Evolutionary conservation across 1,140 invertebrate species (phyloP).

Genomic region (Oreohelix idahoensis): DNA sequence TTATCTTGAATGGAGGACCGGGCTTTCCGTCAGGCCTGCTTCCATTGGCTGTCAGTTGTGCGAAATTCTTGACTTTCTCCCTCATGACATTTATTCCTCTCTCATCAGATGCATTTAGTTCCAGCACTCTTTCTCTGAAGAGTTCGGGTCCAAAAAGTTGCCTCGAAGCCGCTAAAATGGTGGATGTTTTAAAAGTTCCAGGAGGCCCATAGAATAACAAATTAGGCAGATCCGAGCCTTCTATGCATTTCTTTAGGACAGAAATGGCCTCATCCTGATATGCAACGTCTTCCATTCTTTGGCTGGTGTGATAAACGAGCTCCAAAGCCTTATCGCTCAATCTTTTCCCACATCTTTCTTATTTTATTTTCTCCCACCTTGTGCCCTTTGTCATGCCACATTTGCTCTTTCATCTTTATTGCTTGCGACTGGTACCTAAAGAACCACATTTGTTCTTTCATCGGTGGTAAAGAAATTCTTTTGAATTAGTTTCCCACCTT

Average conservation of each 20-base stretch:
- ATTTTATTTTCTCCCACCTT: too few relatives aligned
- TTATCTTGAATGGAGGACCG: slow-evolving; percentile 95
- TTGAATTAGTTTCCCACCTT: too few relatives aligned
- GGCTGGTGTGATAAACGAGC: too few relatives aligned
- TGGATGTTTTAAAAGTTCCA: slow-evolving; percentile 99
- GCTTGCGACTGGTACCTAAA: too few relatives aligned
- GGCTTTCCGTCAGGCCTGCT: slow-evolving; percentile 86
- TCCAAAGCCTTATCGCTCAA: too few relatives aligned
- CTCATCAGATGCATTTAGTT: slow-evolving; percentile 99
- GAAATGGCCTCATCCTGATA: slow-evolving; percentile 96
- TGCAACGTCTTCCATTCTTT: slow-evolving; percentile 96
- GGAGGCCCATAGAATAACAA: slow-evolving; percentile 99
- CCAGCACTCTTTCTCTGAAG: slow-evolving; percentile 82
- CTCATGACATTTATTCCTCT: slow-evolving; percentile 97
- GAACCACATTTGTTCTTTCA: too few relatives aligned
- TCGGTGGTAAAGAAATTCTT: too few relatives aligned
- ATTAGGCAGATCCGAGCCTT: slow-evolving; percentile 85
- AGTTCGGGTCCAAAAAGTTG: slow-evolving; percentile 79
- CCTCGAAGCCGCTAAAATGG: slow-evolving; percentile 93
- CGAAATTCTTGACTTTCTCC: slow-evolving; percentile 96
- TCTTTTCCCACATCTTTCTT: too few relatives aligned
- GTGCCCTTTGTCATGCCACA: too few relatives aligned
- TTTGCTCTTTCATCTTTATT: too few relatives aligned
- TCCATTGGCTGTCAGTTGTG: slow-evolving; percentile 81
- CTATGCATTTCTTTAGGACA: slow-evolving; percentile 86